phyloP scores from a whole-genome alignment of 2,797 vertebrate genomes.

The Falco biarmicus region DNA sequence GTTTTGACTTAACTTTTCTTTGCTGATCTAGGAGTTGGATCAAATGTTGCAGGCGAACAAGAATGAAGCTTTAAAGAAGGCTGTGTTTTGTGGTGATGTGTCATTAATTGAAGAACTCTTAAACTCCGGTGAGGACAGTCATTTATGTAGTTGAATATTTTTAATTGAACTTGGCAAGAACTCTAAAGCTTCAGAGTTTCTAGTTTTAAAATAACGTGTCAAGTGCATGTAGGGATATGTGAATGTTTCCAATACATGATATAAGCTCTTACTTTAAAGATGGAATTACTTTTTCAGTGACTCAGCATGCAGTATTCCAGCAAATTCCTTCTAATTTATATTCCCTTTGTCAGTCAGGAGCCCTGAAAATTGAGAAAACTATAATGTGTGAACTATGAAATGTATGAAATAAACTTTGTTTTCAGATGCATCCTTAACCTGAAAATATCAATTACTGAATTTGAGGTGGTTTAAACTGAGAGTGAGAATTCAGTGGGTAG shows the following conservation, averaged over 20 bases:
- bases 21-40: constrained; percentile 62
- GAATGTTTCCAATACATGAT: background rate
- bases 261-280: background rate
- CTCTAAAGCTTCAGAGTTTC: background rate
- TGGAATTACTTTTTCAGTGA: background rate
- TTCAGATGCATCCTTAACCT: background rate
- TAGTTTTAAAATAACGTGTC: background rate
- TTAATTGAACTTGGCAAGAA: background rate
- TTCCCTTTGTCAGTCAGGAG: background rate
- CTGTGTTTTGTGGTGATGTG: constrained; percentile 82
- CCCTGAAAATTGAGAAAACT: background rate
- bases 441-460: background rate
- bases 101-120: constrained; percentile 83
- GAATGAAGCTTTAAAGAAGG: constrained; percentile 82
- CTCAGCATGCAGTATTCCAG: background rate
- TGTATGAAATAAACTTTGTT: background rate
- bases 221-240: background rate
- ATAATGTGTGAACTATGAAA: background rate
- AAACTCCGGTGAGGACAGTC: constrained; percentile 82
- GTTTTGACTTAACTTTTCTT: background rate
- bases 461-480: background rate
- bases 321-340: background rate
- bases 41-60: constrained; percentile 56
- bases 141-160: background rate
- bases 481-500: background rate